Percentiles rank a stretch among this genome's conserved stretches.
These are phyloP conservation scores for Agonopterix subpropinquella DNA, from an alignment of 2,888 invertebrate genomes.

Conservation along the genomic window DNA sequence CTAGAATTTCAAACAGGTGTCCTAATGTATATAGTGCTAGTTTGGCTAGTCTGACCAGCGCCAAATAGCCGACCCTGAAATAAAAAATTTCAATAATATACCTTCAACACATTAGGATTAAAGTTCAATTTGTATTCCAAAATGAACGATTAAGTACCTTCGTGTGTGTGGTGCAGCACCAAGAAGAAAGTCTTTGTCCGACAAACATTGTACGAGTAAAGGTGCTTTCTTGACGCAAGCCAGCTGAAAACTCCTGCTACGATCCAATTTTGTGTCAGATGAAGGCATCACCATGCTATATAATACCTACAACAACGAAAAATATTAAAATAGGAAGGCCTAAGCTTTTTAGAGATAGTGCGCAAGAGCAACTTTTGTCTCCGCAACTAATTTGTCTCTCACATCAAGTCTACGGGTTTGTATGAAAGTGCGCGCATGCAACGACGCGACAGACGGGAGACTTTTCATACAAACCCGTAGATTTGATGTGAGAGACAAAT, in stretches of 20 bases:
- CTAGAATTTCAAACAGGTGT: conserved; percentile 82
- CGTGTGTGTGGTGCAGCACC: conserved; percentile 64
- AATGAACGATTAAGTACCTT: conserved; percentile 31
- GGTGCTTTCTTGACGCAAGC: conserved; percentile 77
- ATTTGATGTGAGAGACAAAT: no score
- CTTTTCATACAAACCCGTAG: no score
- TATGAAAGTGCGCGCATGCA: no score
- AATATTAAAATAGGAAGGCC: background rate
- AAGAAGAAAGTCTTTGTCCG: conserved; percentile 65
- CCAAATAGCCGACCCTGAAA: conserved; percentile 88
- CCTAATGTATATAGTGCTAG: conserved; percentile 91
- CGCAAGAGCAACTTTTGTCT: no score
- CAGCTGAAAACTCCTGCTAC: conserved; percentile 73
- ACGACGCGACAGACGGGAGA: no score
- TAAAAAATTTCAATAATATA: background rate
- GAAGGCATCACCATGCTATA: conserved; percentile 96
- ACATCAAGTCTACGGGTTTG: no score
- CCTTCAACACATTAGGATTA: background rate
- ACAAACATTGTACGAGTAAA: conserved; percentile 61
- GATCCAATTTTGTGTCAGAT: conserved; percentile 85
- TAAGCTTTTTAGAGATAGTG: no score
- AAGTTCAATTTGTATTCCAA: no score
- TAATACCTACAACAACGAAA: conserved; percentile 72
- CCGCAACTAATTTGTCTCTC: no score
- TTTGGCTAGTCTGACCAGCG: conserved; percentile 92